phyloP scores from a whole-genome alignment of 2,888 invertebrate genomes.

The Hypercompe scribonia region DNA sequence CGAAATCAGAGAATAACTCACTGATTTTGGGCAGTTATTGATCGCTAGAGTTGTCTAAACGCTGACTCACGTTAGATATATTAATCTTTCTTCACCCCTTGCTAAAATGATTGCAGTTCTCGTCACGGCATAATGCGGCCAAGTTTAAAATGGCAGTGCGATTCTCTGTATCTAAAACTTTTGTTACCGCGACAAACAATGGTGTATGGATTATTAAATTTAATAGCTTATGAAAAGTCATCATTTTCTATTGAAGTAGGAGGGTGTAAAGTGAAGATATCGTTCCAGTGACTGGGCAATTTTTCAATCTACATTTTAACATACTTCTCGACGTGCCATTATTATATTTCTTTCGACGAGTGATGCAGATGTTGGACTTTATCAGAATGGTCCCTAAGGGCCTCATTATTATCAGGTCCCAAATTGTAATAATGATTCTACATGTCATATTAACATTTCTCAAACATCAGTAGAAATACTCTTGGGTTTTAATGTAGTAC shows the following conservation, averaged over 20 bases:
- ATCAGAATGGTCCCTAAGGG: conserved; percentile 32
- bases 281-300: conserved; percentile 59
- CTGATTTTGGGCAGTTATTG: conserved; percentile 53
- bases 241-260: conserved; percentile 51
- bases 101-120: conserved; percentile 66
- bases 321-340: conserved; percentile 49
- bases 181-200: conserved; percentile 64
- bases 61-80: conserved; percentile 69
- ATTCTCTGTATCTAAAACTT: conserved; percentile 58
- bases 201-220: conserved; percentile 61
- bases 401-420: conserved; percentile 45
- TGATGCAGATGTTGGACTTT: conserved; percentile 47
- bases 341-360: conserved; percentile 45
- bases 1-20: conserved; percentile 20
- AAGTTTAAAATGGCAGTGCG: conserved; percentile 61
- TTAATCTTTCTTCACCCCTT: conserved; percentile 71
- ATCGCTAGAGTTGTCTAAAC: conserved; percentile 63
- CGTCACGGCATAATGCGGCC: conserved; percentile 70
- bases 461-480: conserved; percentile 16
- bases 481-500: conserved; percentile 16
- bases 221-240: conserved; percentile 64
- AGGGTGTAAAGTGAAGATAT: conserved; percentile 48
- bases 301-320: conserved; percentile 56
- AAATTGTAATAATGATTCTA: conserved; percentile 37
- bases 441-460: conserved; percentile 29